Evolutionary conservation across 2,113 vertebrate genomes (phyloP), one percentile per base, ranked within the genome.

Genomic region (Ochotona princeps): DNA sequence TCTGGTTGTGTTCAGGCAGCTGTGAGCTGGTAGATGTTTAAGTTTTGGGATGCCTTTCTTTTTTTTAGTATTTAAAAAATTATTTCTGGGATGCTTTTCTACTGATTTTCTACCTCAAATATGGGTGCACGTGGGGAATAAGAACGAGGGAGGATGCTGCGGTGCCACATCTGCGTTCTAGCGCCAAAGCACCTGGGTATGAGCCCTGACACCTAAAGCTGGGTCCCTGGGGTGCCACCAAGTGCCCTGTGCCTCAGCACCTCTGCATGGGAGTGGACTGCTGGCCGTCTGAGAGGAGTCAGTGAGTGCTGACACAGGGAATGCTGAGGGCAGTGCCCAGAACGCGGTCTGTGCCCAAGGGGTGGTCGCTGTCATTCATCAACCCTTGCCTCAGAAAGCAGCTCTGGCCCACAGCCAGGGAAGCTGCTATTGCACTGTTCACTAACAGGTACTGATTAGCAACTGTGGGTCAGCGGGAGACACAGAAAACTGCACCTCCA

Each of bases 131-230:
- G 14, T 4, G 61, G 38, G 90, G 57, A 81, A 92, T 7, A 73
- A 47, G 32, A 87, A 76, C 8, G 1, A 67, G 66, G 67, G 82
- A 63, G 51, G 70, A 85, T 25, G 1, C 0, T 25, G 47, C 30
- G 21, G 44, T n/a, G 8, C 18, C 6, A 7, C 69, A 35, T 51
- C 49, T 35, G 49, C 57, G 35, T 93, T 66, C 23, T 81, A n/a
- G 38, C 89, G 76, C 51, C 18, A 66, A 66, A 73, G 17, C 35
- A 38, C 44, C 61, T 14, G 76, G 30, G 32, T 47, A 25, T 83
- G 70, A 83, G 54, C 65, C 32, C 70, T 70, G 83, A 91, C 44
- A 61, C 57, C n/a, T 75, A 63, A 11, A 84, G 78, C 90, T 47
- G 4, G 67, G 49, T 85, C 63, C 84, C 60, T 11, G 23, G 69